These are phyloP conservation scores for Stenurella melanura DNA, from an alignment of 2,888 invertebrate genomes.

Conservation along the genomic window DNA sequence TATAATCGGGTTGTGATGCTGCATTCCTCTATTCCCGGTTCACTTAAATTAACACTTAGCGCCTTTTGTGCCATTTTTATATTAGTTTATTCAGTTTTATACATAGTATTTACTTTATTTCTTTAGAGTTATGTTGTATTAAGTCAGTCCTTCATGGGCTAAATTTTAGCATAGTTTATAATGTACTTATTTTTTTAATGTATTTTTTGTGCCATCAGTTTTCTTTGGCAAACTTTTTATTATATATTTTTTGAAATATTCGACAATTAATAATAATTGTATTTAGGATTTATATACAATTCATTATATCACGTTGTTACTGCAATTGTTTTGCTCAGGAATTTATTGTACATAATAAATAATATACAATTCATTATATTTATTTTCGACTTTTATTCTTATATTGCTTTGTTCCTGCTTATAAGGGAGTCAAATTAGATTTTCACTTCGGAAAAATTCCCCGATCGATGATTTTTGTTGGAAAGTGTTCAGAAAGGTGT, in stretches of 20 bases:
- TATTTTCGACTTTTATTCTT: slow-evolving; percentile 31
- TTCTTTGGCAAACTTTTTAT: slow-evolving; percentile 53
- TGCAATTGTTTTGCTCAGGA: slow-evolving; percentile 71
- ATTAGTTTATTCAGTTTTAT: slow-evolving; percentile 45
- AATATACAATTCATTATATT: slow-evolving; percentile 47
- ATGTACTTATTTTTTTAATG: slow-evolving; percentile 54
- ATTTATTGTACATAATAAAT: slow-evolving; percentile 67
- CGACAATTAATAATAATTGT: slow-evolving; percentile 51
- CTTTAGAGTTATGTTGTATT: slow-evolving; percentile 45
- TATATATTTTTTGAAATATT: slow-evolving; percentile 55
- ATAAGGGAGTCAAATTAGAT: too few species aligned
- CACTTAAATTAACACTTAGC: slow-evolving; percentile 48
- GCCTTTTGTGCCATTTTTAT: slow-evolving; percentile 57
- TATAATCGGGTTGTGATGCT: slow-evolving; percentile 57
- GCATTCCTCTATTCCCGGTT: slow-evolving; percentile 58
- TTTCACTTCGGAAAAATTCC: too few species aligned
- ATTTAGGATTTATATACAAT: slow-evolving; percentile 62
- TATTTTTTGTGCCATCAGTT: slow-evolving; percentile 62
- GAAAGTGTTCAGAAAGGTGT: too few species aligned
- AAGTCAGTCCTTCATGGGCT: slow-evolving; percentile 34
- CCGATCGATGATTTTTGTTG: too few species aligned
- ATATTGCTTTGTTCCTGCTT: too few species aligned
- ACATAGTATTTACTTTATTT: slow-evolving; percentile 39
- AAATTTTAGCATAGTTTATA: slow-evolving; percentile 48
- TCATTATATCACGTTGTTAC: slow-evolving; percentile 57